Evolutionary conservation across 2,113 vertebrate genomes (phyloP).

Genomic region (Ceuthmochares aereus): DNA sequence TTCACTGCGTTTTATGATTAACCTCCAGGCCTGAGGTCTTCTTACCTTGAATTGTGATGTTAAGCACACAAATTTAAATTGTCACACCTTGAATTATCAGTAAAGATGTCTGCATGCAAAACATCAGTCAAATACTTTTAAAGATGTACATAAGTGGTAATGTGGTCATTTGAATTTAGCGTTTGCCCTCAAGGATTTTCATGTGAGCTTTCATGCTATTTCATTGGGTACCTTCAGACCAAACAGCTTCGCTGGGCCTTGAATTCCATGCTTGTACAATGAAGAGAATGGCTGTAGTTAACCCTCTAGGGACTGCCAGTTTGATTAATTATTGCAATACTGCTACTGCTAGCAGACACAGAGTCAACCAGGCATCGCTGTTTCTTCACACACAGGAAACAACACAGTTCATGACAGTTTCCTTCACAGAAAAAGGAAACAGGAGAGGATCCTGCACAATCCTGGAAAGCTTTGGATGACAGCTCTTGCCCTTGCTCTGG

Average conservation of each 20-base stretch:
- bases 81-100: neutral
- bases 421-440: neutral
- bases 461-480: neutral
- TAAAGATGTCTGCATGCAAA: neutral
- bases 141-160: neutral
- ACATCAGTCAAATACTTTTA: neutral
- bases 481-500: neutral
- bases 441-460: neutral
- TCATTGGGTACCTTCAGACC: neutral
- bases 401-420: neutral
- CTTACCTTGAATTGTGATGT: neutral
- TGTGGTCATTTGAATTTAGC: neutral
- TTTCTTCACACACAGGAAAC: neutral
- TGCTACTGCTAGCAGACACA: neutral
- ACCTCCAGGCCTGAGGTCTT: neutral
- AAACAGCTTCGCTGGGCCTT: neutral
- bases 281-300: neutral
- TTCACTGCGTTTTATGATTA: neutral
- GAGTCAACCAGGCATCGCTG: neutral
- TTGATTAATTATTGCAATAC: neutral
- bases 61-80: neutral
- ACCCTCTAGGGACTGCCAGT: neutral
- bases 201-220: neutral
- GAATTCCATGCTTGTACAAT: neutral
- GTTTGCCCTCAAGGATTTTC: neutral